Base-by-base conservation (phyloP, 2,888 invertebrate species). In the Drosophila stalkeri region DNA sequence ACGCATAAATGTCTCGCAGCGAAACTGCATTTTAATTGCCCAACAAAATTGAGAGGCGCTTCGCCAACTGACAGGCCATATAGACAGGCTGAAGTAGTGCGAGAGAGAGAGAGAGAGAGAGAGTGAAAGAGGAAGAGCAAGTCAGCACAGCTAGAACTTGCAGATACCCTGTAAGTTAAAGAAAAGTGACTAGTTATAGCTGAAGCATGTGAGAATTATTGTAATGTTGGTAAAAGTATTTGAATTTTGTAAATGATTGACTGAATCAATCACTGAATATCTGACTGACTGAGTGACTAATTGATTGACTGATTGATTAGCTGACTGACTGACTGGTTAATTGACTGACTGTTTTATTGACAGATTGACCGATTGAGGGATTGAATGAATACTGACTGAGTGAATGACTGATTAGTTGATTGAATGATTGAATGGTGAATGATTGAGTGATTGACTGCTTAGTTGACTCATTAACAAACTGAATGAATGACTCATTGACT, bases 21-120 rank as follows among this genome's bases (percentile, higher is more conserved):
- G 70, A 87, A 85, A 81, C 88, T 85, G 90, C 88, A 79, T 57
- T 90, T 85, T 85, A 89, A 85, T 85, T 89, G 80, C 90, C 80
- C 87, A 81, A 74, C 89, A 68, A 66, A 60, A 80, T 70, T 51
- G 46, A 47, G 65, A 60, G 68, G 54, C 60, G 75, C 75, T 74
- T 61, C 60, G 46, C 62, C 55, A 79, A 88, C 70, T 72, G 86
- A 77, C 77, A 74, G 67, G n/a, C 46, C 12, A 68, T 65, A 72
- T 71, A 82, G 85, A 57, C 78, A 61, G n/a, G 2, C 33, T 7
- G 69, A 81, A 69, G 68, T 73, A 23, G 23, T 23, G 23, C 23
- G 23, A 27, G 27, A 27, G 4, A 1, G 5, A 27, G 37, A 37
- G 12, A 33, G 11, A 9, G 33, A 33, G 9, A 33, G 33, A 33